Conservation (phyloP, 1,140 invertebrate genomes). For the Brachionus plicatilis region DNA sequence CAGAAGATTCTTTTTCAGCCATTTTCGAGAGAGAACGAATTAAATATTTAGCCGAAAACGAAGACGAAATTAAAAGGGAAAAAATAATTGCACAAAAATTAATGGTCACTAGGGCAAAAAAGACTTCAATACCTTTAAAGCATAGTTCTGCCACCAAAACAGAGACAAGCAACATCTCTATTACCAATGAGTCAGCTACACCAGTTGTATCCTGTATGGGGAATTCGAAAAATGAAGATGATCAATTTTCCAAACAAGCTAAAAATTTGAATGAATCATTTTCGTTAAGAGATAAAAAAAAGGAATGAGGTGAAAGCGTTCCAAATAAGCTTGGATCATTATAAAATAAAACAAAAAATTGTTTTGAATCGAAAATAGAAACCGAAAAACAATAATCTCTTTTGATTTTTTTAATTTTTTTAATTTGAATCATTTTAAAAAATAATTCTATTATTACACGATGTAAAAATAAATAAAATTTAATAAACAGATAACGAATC, state of each 20-base stretch:
- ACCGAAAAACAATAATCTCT: background rate
- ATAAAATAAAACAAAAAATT: background rate
- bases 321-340: background rate
- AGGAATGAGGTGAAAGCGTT: background rate
- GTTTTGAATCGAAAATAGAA: background rate
- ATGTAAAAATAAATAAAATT: background rate
- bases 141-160: background rate
- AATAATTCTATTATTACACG: background rate
- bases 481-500: background rate
- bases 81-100: slow-evolving; percentile 4
- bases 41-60: slow-evolving; percentile 19
- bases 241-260: background rate
- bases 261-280: background rate
- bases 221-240: background rate
- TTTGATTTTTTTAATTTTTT: background rate
- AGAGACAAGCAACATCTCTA: background rate
- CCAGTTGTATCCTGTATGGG: background rate
- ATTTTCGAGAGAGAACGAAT: slow-evolving; percentile 13
- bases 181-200: background rate
- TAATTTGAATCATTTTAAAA: background rate
- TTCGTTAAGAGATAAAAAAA: background rate
- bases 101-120: background rate
- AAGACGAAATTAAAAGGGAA: slow-evolving; percentile 18
- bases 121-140: background rate
- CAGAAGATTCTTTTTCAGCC: background rate